Base-by-base conservation (phyloP, 30 jellyfish, hydroid and myxozoan species). In the Aurelia sp. region DNA sequence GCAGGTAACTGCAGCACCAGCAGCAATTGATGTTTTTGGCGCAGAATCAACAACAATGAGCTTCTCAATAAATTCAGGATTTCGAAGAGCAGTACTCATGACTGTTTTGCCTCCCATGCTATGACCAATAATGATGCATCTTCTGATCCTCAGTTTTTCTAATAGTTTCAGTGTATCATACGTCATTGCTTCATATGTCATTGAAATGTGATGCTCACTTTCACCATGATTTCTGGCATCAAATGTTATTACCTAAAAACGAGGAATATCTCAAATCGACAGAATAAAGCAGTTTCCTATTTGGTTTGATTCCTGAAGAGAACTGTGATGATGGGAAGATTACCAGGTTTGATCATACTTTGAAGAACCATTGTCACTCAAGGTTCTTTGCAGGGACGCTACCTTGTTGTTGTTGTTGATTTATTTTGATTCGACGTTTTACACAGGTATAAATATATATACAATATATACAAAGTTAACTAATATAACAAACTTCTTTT, bases 101-200 rank as follows among this genome's bases (percentile, higher is more conserved):
- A 82, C 92, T 15, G 92, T 78, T 65, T 85, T 92, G 13, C 96
- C 98, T 6, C 98, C 98, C 96, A 92, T 86, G 52, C 98, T 92
- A 66, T 92, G 98, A 8, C 98, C 98, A 65, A 75, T 31, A 22
- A 89, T 31, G 19, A 58, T 20, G 64, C 82, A 88, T 22, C 60
- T 73, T 4, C 62, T 63, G 4, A 91, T 62, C 13, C 67, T 71
- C 6, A 83, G 87, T n/a, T 74, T 59, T 33, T 91, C 83, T 48
- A 84, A 21, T 23, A 91, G 59, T 8, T 77, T 50, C 52, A 69
- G n/a, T 11, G 83, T 33, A 55, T 91, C 98, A 71, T 84, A 17
- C 1, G 89, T 83, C 92, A 91, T 79, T 27, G 88, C 96, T 64
- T 71, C 87, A 59, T 76, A 91, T 12, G 96, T 48, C 98, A 91